These are phyloP conservation scores for Chamaea fasciata DNA, from an alignment of 2,113 vertebrate genomes.

Conservation along the genomic window DNA sequence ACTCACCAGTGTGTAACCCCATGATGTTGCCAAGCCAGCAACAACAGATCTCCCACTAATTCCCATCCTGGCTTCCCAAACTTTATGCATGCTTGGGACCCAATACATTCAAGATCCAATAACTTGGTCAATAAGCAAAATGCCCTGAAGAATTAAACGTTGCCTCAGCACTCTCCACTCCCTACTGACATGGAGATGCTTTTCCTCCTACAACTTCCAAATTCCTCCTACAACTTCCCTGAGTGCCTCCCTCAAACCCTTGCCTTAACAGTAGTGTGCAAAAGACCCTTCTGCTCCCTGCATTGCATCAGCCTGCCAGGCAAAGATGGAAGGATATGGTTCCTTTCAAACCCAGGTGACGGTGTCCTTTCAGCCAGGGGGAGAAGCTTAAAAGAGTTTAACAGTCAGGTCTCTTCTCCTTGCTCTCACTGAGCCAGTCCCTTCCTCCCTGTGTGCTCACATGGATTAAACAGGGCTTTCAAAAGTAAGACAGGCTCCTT, in stretches of 20 bases:
- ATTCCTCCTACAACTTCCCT: slow-evolving; percentile 42
- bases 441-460: not conserved
- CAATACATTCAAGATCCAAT: not conserved
- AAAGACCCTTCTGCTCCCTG: not conserved
- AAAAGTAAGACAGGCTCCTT: not conserved
- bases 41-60: not conserved
- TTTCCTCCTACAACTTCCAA: slow-evolving; percentile 5
- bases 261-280: slow-evolving; percentile 3
- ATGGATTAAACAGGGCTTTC: not conserved
- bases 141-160: not conserved
- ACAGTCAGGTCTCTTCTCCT: not conserved
- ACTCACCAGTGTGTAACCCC: not conserved
- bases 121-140: not conserved
- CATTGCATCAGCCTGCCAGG: not conserved
- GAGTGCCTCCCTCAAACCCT: slow-evolving; percentile 9
- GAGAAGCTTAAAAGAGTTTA: not conserved
- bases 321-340: not conserved
- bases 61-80: not conserved
- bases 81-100: not conserved
- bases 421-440: not conserved
- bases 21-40: not conserved
- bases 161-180: not conserved
- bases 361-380: not conserved
- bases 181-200: not conserved
- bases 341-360: slow-evolving; percentile 2